These are phyloP conservation scores for Callionymus lyra DNA, from an alignment of 2,113 vertebrate species.

Conservation along the genomic window DNA sequence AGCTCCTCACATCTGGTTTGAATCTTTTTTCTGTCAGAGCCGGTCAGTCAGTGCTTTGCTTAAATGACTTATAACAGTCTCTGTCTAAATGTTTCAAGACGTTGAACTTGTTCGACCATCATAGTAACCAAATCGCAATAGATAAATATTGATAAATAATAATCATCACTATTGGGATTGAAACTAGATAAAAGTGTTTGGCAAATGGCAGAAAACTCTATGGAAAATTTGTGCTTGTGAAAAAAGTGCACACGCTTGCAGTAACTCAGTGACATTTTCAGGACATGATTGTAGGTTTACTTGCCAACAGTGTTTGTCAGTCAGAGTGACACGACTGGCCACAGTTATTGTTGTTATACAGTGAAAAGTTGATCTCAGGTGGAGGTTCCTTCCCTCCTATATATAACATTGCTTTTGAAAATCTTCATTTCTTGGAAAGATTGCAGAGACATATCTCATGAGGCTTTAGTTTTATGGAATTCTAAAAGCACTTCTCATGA, in stretches of 20 bases:
- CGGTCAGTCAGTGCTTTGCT: too few species aligned
- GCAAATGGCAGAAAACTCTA: conserved; percentile 22
- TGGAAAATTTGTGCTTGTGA: too few species aligned
- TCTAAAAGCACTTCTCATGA: too few species aligned
- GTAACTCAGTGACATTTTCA: conserved; percentile 46
- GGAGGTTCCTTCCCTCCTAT: conserved; percentile 45
- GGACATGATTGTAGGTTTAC: conserved; percentile 36
- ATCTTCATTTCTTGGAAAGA: conserved; percentile 20
- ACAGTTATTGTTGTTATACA: conserved; percentile 23
- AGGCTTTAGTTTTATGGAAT: too few species aligned
- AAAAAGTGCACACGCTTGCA: too few species aligned
- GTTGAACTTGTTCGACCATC: too few species aligned
- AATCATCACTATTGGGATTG: too few species aligned
- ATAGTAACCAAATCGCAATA: too few species aligned
- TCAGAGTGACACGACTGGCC: conserved; percentile 37
- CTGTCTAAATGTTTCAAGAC: too few species aligned
- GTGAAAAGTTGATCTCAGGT: conserved; percentile 31
- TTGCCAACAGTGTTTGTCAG: conserved; percentile 51
- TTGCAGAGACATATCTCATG: not conserved
- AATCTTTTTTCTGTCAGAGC: not conserved
- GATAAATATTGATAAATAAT: too few species aligned
- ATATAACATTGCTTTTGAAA: conserved; percentile 23
- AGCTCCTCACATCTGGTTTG: conserved; percentile 1
- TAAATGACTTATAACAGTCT: too few species aligned
- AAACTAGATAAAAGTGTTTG: too few species aligned